Evolutionary conservation across 2,113 vertebrate species (phyloP).

Genomic region (Martes martes): DNA sequence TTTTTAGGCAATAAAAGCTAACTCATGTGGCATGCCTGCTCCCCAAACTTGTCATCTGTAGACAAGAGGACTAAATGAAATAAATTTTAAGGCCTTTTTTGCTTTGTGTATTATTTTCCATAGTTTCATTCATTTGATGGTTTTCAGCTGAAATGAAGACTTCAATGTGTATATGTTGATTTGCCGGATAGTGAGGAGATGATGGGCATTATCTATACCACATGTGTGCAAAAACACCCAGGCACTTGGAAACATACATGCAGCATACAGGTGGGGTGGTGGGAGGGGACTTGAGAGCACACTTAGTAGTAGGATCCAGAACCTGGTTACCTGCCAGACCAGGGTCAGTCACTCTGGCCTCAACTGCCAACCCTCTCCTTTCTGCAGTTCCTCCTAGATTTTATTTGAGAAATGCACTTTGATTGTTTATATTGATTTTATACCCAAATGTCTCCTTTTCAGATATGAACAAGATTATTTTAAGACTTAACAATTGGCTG

Average conservation of each 20-base stretch:
- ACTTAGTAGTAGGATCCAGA: neutral
- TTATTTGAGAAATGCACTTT: constrained; percentile 3
- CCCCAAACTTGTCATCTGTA: neutral
- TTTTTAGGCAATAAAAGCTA: neutral
- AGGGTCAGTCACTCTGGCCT: neutral
- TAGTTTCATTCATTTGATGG: neutral
- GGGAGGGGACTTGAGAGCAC: rapidly evolving
- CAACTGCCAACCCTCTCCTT: neutral
- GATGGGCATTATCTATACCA: neutral
- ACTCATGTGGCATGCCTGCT: neutral
- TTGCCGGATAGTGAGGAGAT: neutral
- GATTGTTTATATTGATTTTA: constrained; percentile 43
- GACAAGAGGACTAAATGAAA: neutral
- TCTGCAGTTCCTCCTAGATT: neutral
- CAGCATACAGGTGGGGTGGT: rapidly evolving
- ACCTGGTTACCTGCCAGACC: neutral
- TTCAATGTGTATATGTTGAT: neutral
- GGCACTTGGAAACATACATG: neutral
- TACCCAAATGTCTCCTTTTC: neutral
- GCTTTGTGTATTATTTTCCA: neutral
- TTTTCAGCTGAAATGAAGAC: neutral
- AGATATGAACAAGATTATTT: neutral
- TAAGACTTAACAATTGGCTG: constrained; percentile 23
- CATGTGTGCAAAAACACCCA: neutral
- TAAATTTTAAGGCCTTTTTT: neutral